These are phyloP conservation scores for Speoplatyrhinus poulsoni DNA, from an alignment of 2,113 vertebrate species.

Conservation along the genomic window DNA sequence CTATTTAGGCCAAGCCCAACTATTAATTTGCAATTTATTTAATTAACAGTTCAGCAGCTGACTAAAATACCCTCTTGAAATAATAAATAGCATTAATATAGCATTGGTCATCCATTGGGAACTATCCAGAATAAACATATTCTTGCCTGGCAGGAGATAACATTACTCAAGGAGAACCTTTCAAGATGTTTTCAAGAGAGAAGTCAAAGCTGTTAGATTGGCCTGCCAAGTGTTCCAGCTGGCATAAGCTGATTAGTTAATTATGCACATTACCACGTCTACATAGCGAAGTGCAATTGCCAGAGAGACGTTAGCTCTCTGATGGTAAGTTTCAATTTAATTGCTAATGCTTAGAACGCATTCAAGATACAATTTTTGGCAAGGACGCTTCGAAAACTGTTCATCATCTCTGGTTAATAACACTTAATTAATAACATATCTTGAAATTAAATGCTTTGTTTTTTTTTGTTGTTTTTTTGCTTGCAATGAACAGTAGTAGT, in stretches of 20 bases:
- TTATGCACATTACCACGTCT: slow-evolving; percentile 72
- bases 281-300: slow-evolving; percentile 46
- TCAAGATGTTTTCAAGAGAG: slow-evolving; percentile 63
- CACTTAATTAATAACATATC: slow-evolving; percentile 7
- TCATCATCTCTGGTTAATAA: slow-evolving; percentile 4
- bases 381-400: slow-evolving; percentile 26
- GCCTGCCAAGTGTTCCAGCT: slow-evolving; percentile 70
- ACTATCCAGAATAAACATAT: slow-evolving; percentile 19
- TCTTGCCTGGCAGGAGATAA: slow-evolving; percentile 32
- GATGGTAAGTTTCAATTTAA: slow-evolving; percentile 43
- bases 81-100: slow-evolving; percentile 7
- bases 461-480: too few species aligned
- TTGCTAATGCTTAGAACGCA: slow-evolving; percentile 29
- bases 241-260: slow-evolving; percentile 73
- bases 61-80: too few species aligned
- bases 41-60: too few species aligned
- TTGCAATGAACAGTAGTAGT: too few species aligned
- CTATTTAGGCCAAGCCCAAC: too few species aligned
- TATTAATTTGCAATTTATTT: too few species aligned
- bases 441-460: too few species aligned
- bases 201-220: slow-evolving; percentile 45
- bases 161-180: slow-evolving; percentile 39
- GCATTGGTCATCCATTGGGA: slow-evolving; percentile 11
- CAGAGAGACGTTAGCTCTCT: slow-evolving; percentile 33
- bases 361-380: slow-evolving; percentile 19